These are phyloP conservation scores for Trilocha varians DNA, from an alignment of 2,888 invertebrate genomes.

Conservation along the genomic window DNA sequence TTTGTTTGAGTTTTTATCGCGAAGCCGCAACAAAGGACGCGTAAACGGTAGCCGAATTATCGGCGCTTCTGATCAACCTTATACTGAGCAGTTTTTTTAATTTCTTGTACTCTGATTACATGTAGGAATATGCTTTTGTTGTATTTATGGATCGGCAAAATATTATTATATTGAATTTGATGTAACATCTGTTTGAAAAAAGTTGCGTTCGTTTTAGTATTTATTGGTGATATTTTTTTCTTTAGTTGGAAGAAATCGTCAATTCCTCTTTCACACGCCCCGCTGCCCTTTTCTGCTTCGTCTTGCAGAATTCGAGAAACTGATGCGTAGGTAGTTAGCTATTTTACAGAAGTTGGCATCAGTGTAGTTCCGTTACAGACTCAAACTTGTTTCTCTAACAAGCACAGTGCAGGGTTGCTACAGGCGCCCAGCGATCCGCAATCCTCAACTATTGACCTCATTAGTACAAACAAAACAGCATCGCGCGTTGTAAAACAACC, in stretches of 20 bases:
- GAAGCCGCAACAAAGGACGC: constrained; percentile 51
- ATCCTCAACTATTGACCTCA: constrained; percentile 65
- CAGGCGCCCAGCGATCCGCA: constrained; percentile 33
- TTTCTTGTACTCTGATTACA: not conserved
- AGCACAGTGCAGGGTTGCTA: constrained; percentile 32
- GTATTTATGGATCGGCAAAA: not conserved
- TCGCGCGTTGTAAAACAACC: constrained; percentile 58
- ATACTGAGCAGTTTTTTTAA: constrained; percentile 42
- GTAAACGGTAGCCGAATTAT: constrained; percentile 70
- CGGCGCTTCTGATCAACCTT: constrained; percentile 66
- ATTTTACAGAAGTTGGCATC: no score
- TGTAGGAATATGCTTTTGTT: not conserved
- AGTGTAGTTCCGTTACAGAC: not conserved
- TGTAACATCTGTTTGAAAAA: no score
- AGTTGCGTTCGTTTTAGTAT: no score
- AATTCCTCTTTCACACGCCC: no score
- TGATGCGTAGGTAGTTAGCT: no score
- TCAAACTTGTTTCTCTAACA: constrained; percentile 1
- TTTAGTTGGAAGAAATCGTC: no score
- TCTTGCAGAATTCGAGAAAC: no score
- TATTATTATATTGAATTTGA: not conserved
- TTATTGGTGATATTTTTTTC: no score
- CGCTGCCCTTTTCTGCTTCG: no score
- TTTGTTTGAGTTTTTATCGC: constrained; percentile 66
- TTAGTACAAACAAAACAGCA: constrained; percentile 63